phyloP scores from a whole-genome alignment of 2,113 vertebrate species.

The Crotalus viridis region DNA sequence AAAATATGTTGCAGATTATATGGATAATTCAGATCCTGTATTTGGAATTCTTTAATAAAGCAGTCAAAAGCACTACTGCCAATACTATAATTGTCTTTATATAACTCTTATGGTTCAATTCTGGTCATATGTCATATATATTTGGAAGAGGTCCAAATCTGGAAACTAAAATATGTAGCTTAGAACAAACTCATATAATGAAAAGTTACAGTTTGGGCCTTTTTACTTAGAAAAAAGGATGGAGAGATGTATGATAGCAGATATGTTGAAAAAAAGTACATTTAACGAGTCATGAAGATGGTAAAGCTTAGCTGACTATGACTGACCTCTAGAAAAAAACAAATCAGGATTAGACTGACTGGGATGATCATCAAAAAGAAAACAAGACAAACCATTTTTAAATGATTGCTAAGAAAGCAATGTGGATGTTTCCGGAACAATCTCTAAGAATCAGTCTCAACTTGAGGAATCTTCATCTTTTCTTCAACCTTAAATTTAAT shows the following conservation, averaged over 20 bases:
- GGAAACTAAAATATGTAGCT: background rate
- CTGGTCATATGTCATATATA: background rate
- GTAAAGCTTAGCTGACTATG: background rate
- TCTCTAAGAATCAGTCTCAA: background rate
- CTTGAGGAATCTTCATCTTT: background rate
- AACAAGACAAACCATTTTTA: background rate
- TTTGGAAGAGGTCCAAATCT: background rate
- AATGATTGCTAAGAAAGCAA: background rate
- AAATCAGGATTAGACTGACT: background rate
- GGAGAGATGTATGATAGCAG: background rate
- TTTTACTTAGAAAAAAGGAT: background rate
- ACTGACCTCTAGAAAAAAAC: background rate
- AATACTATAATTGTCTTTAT: background rate
- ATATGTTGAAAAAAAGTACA: background rate
- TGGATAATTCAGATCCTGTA: background rate
- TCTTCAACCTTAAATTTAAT: background rate
- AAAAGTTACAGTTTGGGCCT: background rate
- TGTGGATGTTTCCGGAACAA: background rate
- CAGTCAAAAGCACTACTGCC: background rate
- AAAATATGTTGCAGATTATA: background rate
- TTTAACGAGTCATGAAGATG: background rate
- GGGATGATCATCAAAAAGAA: background rate
- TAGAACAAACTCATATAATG: background rate
- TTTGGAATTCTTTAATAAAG: background rate
- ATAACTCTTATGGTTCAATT: background rate